phyloP scores from a whole-genome alignment of 2,888 invertebrate species.

The Limnephilus marmoratus region DNA sequence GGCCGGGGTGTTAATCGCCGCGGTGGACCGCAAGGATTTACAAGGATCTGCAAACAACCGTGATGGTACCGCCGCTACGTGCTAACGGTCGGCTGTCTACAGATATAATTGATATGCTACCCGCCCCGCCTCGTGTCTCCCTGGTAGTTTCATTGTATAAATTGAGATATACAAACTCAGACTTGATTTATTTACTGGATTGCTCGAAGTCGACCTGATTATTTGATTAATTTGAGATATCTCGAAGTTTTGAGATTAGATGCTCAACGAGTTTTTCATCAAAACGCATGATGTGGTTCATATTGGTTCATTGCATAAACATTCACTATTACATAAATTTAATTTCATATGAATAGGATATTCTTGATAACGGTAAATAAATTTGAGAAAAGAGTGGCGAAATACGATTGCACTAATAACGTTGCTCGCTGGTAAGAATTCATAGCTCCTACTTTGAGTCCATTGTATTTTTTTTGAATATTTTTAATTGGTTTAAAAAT shows the following conservation, averaged over 20 bases:
- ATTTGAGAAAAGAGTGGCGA: too few species aligned
- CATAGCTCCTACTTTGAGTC: too few species aligned
- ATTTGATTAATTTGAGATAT: not conserved
- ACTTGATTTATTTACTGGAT: constrained; percentile 45
- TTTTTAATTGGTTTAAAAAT: too few species aligned
- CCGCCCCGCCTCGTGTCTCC: constrained; percentile 42
- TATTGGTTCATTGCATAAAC: not conserved
- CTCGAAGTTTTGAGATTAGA: not conserved
- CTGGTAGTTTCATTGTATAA: constrained; percentile 55
- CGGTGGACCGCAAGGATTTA: constrained; percentile 67
- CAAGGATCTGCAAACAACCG: constrained; percentile 66
- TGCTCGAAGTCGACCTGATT: not conserved
- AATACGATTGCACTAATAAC: too few species aligned
- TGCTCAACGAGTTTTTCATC: not conserved
- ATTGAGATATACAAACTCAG: constrained; percentile 23
- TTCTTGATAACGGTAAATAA: too few species aligned
- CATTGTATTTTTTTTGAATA: too few species aligned
- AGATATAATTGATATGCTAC: constrained; percentile 58
- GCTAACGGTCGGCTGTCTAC: constrained; percentile 61
- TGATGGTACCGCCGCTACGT: constrained; percentile 58
- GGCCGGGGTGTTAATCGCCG: constrained; percentile 65
- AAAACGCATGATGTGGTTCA: not conserved
- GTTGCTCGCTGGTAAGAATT: too few species aligned
- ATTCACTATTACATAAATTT: too few species aligned
- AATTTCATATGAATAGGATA: too few species aligned